Percentiles rank a stretch among this genome's conserved stretches.
Evolutionary conservation across 1,140 invertebrate species (phyloP).

Genomic region (Portunus trituberculatus): DNA sequence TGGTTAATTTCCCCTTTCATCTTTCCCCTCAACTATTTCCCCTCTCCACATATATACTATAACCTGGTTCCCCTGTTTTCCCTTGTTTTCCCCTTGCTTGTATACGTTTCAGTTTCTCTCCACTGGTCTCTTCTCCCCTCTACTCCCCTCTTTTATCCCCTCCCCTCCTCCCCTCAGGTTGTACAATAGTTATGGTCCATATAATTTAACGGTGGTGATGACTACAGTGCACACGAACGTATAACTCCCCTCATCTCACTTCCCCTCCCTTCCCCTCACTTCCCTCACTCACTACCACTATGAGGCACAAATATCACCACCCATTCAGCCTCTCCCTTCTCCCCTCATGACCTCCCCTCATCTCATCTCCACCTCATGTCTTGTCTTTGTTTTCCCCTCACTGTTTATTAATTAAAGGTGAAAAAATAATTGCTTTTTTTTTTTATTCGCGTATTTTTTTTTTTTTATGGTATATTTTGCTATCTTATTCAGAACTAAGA

Average conservation of each 20-base stretch:
- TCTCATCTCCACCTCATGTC: background rate
- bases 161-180: background rate
- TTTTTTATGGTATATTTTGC: background rate
- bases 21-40: background rate
- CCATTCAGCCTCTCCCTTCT: background rate
- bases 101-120: too few relatives aligned
- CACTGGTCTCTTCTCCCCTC: background rate
- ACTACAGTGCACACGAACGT: slow-evolving; percentile 28
- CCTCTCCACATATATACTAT: background rate
- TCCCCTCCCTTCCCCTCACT: background rate
- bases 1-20: background rate
- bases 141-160: background rate
- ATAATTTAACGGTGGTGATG: slow-evolving; percentile 50
- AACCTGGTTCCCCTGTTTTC: background rate
- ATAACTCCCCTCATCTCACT: slow-evolving; percentile 33
- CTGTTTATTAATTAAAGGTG: too few relatives aligned
- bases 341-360: background rate
- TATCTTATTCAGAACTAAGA: too few relatives aligned
- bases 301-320: background rate
- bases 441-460: background rate
- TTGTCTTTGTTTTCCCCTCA: background rate
- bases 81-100: background rate
- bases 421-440: too few relatives aligned
- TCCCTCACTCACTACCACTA: background rate
- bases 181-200: slow-evolving; percentile 57